These are phyloP conservation scores for Reticulitermes lucifugus DNA, from an alignment of 2,888 invertebrate genomes.

Conservation along the genomic window DNA sequence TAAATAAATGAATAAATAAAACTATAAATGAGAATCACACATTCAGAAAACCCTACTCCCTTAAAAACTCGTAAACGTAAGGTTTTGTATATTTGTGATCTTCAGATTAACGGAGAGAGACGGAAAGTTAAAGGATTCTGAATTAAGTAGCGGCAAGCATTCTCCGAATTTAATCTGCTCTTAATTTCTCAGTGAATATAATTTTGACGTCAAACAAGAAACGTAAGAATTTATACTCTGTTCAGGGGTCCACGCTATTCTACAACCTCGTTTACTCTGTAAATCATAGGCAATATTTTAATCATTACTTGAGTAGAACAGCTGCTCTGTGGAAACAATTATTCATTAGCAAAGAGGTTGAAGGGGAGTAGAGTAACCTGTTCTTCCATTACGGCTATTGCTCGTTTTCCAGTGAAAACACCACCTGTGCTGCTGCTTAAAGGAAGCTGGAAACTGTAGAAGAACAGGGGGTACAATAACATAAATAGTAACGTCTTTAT, in stretches of 20 bases:
- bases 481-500: neutral
- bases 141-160: neutral
- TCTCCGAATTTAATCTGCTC: neutral
- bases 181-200: neutral
- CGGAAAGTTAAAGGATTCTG: too few relatives aligned
- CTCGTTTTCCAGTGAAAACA: neutral
- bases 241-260: neutral
- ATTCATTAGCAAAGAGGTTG: constrained; percentile 20
- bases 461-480: neutral
- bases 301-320: neutral
- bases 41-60: too few relatives aligned
- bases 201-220: neutral
- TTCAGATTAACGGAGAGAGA: too few relatives aligned
- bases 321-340: neutral
- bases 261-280: neutral
- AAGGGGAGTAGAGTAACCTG: neutral
- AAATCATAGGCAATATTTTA: constrained; percentile 18
- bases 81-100: too few relatives aligned
- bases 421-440: constrained; percentile 14
- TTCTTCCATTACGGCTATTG: constrained; percentile 13
- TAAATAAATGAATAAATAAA: too few relatives aligned
- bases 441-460: neutral
- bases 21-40: too few relatives aligned
- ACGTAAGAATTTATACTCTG: neutral
- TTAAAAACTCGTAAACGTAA: too few relatives aligned